These are phyloP conservation scores for Pterocles gutturalis DNA, from an alignment of 2,113 vertebrate species.

Conservation along the genomic window DNA sequence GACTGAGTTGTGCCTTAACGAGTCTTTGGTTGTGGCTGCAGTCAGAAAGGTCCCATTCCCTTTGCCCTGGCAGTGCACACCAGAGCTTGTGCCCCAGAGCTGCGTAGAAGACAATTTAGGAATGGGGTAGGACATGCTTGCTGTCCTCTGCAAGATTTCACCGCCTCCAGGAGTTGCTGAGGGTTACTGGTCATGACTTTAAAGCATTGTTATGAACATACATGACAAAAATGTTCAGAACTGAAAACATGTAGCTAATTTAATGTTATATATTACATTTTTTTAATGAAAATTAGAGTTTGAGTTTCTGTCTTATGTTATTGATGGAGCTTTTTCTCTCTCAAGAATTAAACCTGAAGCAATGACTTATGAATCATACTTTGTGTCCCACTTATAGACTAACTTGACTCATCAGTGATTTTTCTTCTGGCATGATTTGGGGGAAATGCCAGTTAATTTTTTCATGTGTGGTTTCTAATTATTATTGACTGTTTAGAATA, in stretches of 20 bases:
- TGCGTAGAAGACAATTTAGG: background rate
- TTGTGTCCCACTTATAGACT: conserved; percentile 15
- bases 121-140: background rate
- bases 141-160: background rate
- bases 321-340: background rate
- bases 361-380: conserved; percentile 27
- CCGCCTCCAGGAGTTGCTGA: background rate
- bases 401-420: conserved; percentile 26
- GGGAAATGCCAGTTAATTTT: background rate
- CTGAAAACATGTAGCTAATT: background rate
- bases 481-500: background rate
- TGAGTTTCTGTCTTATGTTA: background rate
- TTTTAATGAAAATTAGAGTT: background rate
- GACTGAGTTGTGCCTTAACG: background rate
- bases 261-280: background rate
- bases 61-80: background rate
- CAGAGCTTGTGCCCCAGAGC: background rate
- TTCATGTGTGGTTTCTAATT: background rate
- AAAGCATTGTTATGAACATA: background rate
- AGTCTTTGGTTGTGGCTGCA: background rate
- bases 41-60: background rate
- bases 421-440: conserved; percentile 27
- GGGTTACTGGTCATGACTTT: background rate
- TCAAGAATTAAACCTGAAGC: conserved; percentile 22
- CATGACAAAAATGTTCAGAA: background rate